A percentile compares a stretch with the other conserved stretches of the same genome.
Evolutionary conservation across 2,797 vertebrate genomes (phyloP).

Genomic region (Trematomus bernacchii): DNA sequence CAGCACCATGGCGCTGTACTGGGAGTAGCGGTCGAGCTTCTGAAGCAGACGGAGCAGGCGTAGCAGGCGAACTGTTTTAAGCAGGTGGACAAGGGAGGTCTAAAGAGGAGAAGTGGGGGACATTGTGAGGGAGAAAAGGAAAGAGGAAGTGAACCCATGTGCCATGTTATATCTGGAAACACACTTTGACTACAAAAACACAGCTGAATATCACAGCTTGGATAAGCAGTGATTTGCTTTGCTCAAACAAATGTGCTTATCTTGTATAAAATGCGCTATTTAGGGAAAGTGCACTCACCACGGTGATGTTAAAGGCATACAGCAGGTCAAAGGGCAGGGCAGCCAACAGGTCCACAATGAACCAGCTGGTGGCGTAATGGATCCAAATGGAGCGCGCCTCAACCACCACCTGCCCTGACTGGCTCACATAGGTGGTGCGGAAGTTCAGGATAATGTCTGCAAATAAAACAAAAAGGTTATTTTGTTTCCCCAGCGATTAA

Average conservation of each 20-base stretch:
- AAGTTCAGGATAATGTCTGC: conserved; percentile 98
- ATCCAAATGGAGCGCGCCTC: conserved; percentile 94
- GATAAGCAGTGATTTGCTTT: conserved; percentile 17
- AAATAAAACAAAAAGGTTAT: conserved; percentile 23
- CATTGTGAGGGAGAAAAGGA: background rate
- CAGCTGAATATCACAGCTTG: conserved; percentile 26
- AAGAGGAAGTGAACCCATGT: background rate
- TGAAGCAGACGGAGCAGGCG: conserved; percentile 94
- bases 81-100: conserved; percentile 95
- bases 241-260: conserved; percentile 21
- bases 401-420: conserved; percentile 96
- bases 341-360: conserved; percentile 96
- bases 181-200: conserved; percentile 7
- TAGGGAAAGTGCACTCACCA: conserved; percentile 86
- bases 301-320: conserved; percentile 96
- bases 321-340: conserved; percentile 97
- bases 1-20: conserved; percentile 97
- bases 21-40: conserved; percentile 97
- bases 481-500: background rate
- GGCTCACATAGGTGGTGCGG: conserved; percentile 96
- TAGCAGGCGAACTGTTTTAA: conserved; percentile 95
- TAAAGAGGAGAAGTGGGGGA: conserved; percentile 55
- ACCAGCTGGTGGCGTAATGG: conserved; percentile 98
- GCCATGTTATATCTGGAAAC: background rate
- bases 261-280: background rate